Conservation (phyloP, 2,888 invertebrate species). For the Mycalesis mineus region DNA sequence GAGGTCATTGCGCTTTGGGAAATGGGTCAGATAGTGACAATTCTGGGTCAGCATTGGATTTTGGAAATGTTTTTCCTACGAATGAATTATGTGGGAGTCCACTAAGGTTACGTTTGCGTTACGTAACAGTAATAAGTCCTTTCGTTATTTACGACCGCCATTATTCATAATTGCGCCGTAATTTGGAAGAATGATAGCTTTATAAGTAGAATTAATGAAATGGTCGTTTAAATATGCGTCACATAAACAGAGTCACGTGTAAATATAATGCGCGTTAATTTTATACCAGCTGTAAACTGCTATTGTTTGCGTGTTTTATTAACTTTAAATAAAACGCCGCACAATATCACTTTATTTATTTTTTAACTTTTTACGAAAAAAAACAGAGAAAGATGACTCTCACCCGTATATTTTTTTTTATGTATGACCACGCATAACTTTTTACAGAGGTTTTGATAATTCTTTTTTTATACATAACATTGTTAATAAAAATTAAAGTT, state of each 20-base stretch:
- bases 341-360: no score
- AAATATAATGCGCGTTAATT: constrained; percentile 2
- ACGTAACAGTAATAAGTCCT: constrained; percentile 4
- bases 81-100: constrained; percentile 52
- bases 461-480: no score
- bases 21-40: constrained; percentile 68
- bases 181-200: constrained; percentile 19
- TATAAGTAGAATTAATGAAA: constrained; percentile 19
- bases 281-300: neutral
- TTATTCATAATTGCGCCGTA: constrained; percentile 20
- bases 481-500: no score
- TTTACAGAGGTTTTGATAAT: no score
- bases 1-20: constrained; percentile 38
- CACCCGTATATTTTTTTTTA: no score
- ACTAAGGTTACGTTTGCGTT: constrained; percentile 7
- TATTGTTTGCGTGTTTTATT: neutral
- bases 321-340: no score
- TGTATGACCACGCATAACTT: no score
- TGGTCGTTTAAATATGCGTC: constrained; percentile 1
- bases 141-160: constrained; percentile 27
- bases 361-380: neutral
- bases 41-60: constrained; percentile 56
- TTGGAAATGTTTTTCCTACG: constrained; percentile 49
- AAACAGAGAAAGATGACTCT: no score
- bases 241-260: constrained; percentile 1